phyloP scores from a whole-genome alignment of 1,140 invertebrate genomes.

The Drosophila suzukii region DNA sequence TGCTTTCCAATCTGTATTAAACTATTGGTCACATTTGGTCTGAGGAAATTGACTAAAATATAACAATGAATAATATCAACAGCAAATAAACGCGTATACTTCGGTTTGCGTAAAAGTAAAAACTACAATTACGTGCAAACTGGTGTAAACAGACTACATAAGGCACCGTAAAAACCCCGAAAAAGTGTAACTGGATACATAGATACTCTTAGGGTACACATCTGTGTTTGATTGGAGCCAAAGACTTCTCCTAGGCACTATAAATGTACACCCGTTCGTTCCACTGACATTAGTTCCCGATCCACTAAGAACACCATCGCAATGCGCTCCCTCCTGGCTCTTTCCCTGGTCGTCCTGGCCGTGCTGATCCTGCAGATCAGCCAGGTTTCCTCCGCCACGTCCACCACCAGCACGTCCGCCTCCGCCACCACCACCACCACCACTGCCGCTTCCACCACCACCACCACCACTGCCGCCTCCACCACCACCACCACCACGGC shows the following conservation, averaged over 20 bases:
- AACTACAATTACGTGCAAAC: conserved; percentile 21
- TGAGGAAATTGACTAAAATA: too few species aligned
- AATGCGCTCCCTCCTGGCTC: conserved; percentile 28
- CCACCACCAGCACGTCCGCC: too few species aligned
- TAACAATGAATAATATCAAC: too few species aligned
- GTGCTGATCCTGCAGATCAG: conserved; percentile 11
- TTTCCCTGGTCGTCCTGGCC: conserved; percentile 15
- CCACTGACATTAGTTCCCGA: neutral
- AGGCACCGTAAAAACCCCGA: conserved; percentile 8
- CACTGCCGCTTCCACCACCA: neutral
- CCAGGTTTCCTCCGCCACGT: neutral
- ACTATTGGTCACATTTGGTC: too few species aligned
- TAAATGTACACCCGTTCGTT: conserved; percentile 10
- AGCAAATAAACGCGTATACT: too few species aligned
- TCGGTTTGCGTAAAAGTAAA: neutral
- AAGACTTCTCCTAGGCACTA: neutral
- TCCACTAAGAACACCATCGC: neutral
- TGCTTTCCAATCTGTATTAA: too few species aligned
- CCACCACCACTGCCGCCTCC: conserved; percentile 15
- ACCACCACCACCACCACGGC: neutral
- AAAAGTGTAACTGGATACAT: neutral
- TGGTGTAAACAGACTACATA: conserved; percentile 12
- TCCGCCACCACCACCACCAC: neutral
- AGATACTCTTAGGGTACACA: conserved; percentile 2
- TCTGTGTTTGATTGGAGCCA: conserved; percentile 15